These are phyloP conservation scores for Chloropsis cyanopogon DNA, from an alignment of 2,113 vertebrate species.

Conservation along the genomic window DNA sequence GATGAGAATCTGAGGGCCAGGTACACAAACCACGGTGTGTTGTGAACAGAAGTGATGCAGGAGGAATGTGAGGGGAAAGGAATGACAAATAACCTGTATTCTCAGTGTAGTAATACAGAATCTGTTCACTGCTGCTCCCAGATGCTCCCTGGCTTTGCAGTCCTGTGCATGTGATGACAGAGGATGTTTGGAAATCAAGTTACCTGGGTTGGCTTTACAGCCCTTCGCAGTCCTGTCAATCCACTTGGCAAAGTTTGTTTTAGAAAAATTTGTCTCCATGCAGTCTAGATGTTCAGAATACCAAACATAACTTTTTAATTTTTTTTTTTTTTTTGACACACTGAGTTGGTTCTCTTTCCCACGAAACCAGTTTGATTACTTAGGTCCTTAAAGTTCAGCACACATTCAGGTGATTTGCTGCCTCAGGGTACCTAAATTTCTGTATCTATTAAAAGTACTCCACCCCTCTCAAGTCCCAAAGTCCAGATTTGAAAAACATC, in stretches of 20 bases:
- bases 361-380: neutral
- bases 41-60: neutral
- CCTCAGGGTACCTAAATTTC: neutral
- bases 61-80: neutral
- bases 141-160: neutral
- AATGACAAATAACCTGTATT: neutral
- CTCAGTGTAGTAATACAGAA: neutral
- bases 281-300: neutral
- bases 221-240: neutral
- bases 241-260: neutral
- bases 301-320: neutral
- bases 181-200: neutral
- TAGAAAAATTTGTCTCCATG: neutral
- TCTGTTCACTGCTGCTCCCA: too few relatives aligned
- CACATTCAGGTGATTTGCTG: neutral
- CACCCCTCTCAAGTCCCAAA: neutral
- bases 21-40: rapidly evolving
- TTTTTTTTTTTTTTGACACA: neutral
- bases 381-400: neutral
- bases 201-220: neutral
- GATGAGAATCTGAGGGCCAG: neutral
- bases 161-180: neutral
- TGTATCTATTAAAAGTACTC: neutral
- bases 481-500: neutral
- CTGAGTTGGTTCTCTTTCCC: neutral